These are phyloP conservation scores for Ammospiza nelsoni DNA, from an alignment of 2,113 vertebrate genomes.

Conservation along the genomic window DNA sequence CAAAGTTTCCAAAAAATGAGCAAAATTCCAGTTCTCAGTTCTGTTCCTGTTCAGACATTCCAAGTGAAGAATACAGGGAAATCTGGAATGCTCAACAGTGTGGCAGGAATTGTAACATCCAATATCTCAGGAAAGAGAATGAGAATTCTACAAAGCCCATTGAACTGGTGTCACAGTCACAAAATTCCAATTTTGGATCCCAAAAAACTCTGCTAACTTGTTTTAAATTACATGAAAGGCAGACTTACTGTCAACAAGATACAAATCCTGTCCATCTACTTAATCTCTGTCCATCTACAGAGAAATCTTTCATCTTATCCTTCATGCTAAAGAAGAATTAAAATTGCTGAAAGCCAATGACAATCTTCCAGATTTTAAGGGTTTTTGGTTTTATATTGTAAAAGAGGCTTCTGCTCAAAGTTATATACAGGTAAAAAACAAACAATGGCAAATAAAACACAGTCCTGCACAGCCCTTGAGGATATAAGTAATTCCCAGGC, in stretches of 20 bases:
- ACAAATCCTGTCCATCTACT: background rate
- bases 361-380: background rate
- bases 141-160: background rate
- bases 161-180: background rate
- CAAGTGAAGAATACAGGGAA: background rate
- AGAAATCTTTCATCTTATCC: background rate
- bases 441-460: background rate
- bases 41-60: background rate
- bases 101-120: background rate
- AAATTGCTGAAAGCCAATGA: background rate
- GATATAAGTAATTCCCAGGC: background rate
- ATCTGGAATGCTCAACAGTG: background rate
- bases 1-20: background rate
- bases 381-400: background rate
- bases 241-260: background rate
- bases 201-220: background rate
- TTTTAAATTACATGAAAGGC: background rate
- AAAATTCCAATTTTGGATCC: background rate
- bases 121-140: background rate
- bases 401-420: background rate
- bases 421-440: background rate
- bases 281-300: background rate
- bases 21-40: background rate
- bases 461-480: background rate
- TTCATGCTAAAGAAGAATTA: background rate